Evolutionary conservation across 2,113 vertebrate species (phyloP).

Genomic region (Chlorodrepanis virens): DNA sequence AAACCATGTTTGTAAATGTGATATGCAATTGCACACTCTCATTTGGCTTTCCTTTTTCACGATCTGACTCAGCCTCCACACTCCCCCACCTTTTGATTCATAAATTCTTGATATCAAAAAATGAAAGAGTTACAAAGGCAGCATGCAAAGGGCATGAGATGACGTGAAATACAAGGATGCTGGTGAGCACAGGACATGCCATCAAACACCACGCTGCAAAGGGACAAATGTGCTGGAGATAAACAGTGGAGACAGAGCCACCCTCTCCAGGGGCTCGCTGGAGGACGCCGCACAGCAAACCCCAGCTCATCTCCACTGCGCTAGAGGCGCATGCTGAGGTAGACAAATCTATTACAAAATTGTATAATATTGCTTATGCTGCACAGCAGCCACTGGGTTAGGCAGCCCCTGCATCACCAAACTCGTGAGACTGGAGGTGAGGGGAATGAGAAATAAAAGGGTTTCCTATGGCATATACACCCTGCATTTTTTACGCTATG

Average conservation of each 20-base stretch:
- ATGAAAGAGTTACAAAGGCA: neutral
- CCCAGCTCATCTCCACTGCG: neutral
- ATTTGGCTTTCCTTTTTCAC: neutral
- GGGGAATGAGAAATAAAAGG: neutral
- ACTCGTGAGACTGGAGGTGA: neutral
- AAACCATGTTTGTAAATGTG: conserved; percentile 20
- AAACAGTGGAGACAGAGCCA: neutral
- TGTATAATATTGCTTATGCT: neutral
- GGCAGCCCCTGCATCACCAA: neutral
- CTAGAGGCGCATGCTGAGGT: neutral
- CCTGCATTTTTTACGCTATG: neutral
- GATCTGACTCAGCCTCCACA: conserved; percentile 41
- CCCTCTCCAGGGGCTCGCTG: neutral
- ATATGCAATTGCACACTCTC: neutral
- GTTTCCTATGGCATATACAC: neutral
- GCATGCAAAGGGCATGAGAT: neutral
- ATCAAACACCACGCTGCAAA: neutral
- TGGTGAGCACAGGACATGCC: neutral
- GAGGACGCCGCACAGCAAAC: neutral
- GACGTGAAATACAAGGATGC: neutral
- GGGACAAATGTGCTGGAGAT: neutral
- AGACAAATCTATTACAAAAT: neutral
- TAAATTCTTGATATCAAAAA: conserved; percentile 19
- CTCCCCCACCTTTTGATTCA: conserved; percentile 55
- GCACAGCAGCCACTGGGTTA: neutral